phyloP scores from a whole-genome alignment of 2,113 vertebrate species.

The Colinus virginianus region DNA sequence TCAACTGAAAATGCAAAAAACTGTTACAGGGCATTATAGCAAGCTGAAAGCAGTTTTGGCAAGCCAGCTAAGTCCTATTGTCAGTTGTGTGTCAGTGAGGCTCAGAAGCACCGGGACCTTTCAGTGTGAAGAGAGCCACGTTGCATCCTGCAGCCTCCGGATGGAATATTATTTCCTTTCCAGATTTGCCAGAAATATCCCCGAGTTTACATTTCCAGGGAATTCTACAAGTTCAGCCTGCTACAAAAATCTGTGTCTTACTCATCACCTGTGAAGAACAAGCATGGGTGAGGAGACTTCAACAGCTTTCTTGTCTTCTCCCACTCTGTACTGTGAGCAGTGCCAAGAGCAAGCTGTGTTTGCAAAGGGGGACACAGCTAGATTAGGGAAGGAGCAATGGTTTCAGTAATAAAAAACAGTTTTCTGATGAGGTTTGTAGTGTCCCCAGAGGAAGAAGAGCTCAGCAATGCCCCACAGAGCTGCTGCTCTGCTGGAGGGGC shows the following conservation, averaged over 20 bases:
- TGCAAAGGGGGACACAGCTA: neutral
- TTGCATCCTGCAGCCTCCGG: neutral
- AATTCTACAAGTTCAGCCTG: slow-evolving; percentile 28
- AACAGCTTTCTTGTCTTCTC: neutral
- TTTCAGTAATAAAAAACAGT: neutral
- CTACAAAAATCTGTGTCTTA: neutral
- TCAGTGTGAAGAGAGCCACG: neutral
- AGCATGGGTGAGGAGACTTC: neutral
- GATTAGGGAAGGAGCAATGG: neutral
- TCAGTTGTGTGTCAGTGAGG: neutral
- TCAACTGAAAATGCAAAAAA: slow-evolving; percentile 42
- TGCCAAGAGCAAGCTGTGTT: neutral
- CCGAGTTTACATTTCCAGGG: slow-evolving; percentile 18
- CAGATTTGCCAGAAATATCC: slow-evolving; percentile 27
- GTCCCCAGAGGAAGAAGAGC: neutral
- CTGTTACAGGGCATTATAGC: slow-evolving; percentile 22
- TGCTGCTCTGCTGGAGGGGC: neutral
- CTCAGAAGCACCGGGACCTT: neutral
- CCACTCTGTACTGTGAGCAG: neutral
- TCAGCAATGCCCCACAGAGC: neutral
- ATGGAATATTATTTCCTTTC: slow-evolving; percentile 22
- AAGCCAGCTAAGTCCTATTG: neutral
- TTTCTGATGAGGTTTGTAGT: neutral
- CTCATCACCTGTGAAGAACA: neutral
- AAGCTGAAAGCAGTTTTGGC: neutral